Evolutionary conservation across 2,797 vertebrate genomes (phyloP).

Genomic region (Anomalospiza imberbis): DNA sequence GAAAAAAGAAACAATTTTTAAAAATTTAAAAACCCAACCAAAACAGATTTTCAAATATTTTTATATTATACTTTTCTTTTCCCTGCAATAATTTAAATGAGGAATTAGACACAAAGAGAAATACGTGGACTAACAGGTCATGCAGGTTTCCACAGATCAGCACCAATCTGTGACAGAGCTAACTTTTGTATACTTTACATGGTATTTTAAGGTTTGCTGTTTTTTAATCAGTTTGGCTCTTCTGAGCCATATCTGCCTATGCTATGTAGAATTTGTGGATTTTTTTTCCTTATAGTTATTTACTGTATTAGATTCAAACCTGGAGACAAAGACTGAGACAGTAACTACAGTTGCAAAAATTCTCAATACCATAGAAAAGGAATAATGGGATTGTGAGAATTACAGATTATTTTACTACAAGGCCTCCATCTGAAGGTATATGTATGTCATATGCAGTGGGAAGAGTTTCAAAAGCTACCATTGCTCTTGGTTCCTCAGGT

Average conservation of each 20-base stretch:
- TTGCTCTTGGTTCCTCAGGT: not conserved
- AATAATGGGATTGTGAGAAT: not conserved
- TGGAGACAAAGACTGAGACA: not conserved
- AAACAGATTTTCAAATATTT: not conserved
- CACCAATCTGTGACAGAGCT: not conserved
- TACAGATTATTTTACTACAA: not conserved
- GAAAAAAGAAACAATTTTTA: no score
- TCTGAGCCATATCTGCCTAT: not conserved
- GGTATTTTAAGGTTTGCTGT: not conserved
- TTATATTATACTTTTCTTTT: not conserved
- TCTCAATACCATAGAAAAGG: not conserved
- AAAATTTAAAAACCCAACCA: accelerated
- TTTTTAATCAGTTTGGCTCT: not conserved
- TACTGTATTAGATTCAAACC: not conserved
- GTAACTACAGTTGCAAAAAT: not conserved
- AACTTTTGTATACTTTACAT: not conserved
- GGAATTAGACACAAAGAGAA: not conserved
- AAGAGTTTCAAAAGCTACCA: not conserved
- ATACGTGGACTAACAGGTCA: accelerated
- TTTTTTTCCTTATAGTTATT: not conserved
- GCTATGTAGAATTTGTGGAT: not conserved
- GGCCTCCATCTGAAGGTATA: not conserved
- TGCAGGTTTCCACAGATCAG: not conserved
- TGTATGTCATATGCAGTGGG: not conserved
- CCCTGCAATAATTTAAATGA: not conserved